Percentiles rank a stretch among this genome's conserved stretches.
These are phyloP conservation scores for Thunnus albacares DNA, from an alignment of 2,797 vertebrate genomes.

Conservation along the genomic window DNA sequence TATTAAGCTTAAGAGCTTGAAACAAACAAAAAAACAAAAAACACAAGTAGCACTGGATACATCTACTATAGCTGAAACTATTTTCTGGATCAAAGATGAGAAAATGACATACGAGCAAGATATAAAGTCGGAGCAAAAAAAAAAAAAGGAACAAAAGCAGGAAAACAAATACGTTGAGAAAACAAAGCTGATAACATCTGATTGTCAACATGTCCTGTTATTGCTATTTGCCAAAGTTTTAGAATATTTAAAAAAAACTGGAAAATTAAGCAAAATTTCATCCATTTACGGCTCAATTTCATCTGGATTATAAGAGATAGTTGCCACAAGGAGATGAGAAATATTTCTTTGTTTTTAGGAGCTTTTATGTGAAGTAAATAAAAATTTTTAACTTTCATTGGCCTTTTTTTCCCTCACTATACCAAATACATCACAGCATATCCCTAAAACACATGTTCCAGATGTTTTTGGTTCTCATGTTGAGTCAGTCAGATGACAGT, in stretches of 20 bases:
- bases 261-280: constrained; percentile 8
- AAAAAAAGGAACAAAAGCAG: constrained; percentile 2
- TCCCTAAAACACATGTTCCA: constrained; percentile 5
- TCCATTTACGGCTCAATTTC: not conserved
- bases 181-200: constrained; percentile 43
- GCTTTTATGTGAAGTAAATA: not conserved
- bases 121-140: not conserved
- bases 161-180: not conserved
- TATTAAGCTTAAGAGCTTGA: constrained; percentile 60
- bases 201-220: constrained; percentile 70
- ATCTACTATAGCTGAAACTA: constrained; percentile 26
- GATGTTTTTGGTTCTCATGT: constrained; percentile 8
- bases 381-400: not conserved
- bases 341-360: constrained; percentile 20
- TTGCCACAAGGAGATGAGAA: constrained; percentile 3
- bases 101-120: constrained; percentile 12
- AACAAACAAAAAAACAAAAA: constrained; percentile 25
- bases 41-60: constrained; percentile 33
- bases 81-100: constrained; percentile 19
- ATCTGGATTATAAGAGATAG: not conserved
- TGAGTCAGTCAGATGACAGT: constrained; percentile 30
- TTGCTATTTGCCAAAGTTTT: constrained; percentile 51
- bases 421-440: not conserved
- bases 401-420: not conserved
- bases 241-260: too few species aligned